phyloP scores from a whole-genome alignment of 2,888 invertebrate species.

The Altica lythri region DNA sequence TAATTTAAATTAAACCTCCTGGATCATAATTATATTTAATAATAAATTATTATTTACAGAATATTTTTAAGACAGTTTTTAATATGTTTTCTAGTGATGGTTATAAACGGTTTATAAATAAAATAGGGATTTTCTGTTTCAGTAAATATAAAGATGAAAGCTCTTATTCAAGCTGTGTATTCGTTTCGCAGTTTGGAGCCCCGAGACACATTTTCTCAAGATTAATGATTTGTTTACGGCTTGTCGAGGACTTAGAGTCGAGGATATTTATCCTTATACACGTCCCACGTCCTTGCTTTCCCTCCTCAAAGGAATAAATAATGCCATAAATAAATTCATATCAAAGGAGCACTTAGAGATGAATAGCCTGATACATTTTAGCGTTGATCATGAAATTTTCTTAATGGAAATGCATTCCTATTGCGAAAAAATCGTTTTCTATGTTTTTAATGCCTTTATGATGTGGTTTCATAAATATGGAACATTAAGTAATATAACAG shows the following conservation, averaged over 20 bases:
- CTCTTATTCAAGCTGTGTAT: background rate
- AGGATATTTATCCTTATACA: slow-evolving; percentile 23
- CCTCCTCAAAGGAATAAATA: slow-evolving; percentile 32
- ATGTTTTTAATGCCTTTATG: no score
- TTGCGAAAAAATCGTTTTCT: slow-evolving; percentile 12
- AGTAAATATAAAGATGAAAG: slow-evolving; percentile 7
- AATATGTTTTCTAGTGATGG: no score
- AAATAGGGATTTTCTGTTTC: no score
- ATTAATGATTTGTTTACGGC: slow-evolving; percentile 38
- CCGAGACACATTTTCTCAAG: slow-evolving; percentile 32
- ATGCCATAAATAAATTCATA: slow-evolving; percentile 34
- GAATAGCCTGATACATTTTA: slow-evolving; percentile 25
- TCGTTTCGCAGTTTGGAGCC: slow-evolving; percentile 23
- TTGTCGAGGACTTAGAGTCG: slow-evolving; percentile 8
- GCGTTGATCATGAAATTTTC: slow-evolving; percentile 17
- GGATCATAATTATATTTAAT: no score
- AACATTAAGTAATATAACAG: no score
- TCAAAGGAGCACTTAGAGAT: slow-evolving; percentile 33
- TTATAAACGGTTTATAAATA: no score
- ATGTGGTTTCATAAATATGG: no score
- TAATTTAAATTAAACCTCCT: no score
- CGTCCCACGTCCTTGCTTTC: slow-evolving; percentile 12
- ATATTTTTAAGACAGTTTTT: no score
- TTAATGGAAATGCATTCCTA: slow-evolving; percentile 8
- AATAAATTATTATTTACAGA: no score